A percentile compares a stretch with the other conserved stretches of the same genome.
phyloP scores from a whole-genome alignment of 2,113 vertebrate species.

The Acanthisitta chloris region DNA sequence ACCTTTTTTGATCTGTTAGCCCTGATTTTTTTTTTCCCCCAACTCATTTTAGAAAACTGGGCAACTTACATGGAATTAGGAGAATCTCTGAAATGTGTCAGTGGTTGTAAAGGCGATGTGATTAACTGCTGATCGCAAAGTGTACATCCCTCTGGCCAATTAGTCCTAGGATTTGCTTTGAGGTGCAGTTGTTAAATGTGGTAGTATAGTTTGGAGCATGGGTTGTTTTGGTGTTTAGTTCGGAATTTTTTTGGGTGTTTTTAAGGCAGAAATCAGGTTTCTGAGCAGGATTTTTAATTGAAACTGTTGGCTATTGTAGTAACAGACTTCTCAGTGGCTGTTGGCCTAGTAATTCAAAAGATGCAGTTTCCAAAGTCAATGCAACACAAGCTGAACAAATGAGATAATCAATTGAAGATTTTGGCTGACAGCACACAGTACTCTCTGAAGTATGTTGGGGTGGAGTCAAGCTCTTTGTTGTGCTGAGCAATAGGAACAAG shows the following conservation, averaged over 20 bases:
- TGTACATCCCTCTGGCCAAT: background rate
- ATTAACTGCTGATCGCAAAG: background rate
- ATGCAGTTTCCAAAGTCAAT: background rate
- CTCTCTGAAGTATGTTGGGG: background rate
- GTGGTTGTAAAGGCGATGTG: background rate
- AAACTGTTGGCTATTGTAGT: background rate
- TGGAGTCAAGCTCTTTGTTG: background rate
- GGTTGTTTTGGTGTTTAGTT: background rate
- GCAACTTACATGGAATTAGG: background rate
- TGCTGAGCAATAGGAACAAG: background rate
- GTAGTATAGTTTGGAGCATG: background rate
- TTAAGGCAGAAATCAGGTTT: background rate
- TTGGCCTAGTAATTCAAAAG: background rate
- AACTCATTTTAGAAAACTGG: background rate
- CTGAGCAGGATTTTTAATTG: background rate
- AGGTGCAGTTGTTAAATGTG: background rate
- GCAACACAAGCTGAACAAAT: background rate
- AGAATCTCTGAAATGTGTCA: background rate
- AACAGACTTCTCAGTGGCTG: background rate
- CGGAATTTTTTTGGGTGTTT: background rate
- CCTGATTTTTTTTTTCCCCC: background rate
- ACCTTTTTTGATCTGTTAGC: background rate
- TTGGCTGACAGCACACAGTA: background rate
- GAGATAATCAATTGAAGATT: background rate
- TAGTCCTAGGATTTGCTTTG: background rate